Conservation (phyloP, 2,113 vertebrate genomes). For the Hystrix brachyura region DNA sequence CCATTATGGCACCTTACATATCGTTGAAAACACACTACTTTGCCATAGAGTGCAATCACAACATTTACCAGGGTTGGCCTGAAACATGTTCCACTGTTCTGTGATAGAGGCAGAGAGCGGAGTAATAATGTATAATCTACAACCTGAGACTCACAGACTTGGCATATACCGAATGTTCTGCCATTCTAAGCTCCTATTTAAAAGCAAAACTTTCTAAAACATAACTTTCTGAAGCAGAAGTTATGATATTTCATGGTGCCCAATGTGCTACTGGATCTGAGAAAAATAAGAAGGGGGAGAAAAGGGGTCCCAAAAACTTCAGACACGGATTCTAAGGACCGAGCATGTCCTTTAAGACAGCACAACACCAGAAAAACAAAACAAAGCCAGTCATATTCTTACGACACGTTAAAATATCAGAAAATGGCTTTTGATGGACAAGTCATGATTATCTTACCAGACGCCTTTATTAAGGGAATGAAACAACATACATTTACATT, state of each 20-base stretch:
- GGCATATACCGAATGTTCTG: background rate
- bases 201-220: slow-evolving; percentile 6
- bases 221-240: background rate
- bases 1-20: background rate
- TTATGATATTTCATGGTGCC: background rate
- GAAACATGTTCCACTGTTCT: background rate
- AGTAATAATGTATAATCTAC: background rate
- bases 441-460: background rate
- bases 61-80: background rate
- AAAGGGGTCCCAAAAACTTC: background rate
- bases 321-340: background rate
- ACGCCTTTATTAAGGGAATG: background rate
- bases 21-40: background rate
- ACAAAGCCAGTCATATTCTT: background rate
- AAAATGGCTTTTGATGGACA: background rate
- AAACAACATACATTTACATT: background rate
- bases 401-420: background rate
- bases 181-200: background rate
- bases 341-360: background rate
- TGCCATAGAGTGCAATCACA: no score
- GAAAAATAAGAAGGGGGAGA: background rate
- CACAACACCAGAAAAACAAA: background rate
- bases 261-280: background rate
- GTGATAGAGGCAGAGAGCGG: no score
- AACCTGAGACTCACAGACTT: background rate